Percentiles rank a stretch among this genome's conserved stretches.
These are phyloP conservation scores for Listronotus bonariensis DNA, from an alignment of 1,140 invertebrate genomes.

Conservation along the genomic window DNA sequence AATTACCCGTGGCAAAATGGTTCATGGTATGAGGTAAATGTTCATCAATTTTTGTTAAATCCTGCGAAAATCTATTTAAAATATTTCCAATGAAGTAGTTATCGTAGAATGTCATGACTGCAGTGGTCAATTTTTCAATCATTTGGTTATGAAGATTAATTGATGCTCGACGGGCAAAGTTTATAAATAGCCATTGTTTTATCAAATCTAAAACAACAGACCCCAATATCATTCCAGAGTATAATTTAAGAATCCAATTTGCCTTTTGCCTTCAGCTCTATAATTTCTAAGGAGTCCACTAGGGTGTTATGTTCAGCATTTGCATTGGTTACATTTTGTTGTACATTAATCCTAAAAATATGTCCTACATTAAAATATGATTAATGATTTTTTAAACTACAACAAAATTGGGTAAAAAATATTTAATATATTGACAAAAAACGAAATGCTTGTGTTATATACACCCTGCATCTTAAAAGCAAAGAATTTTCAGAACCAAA, in stretches of 20 bases:
- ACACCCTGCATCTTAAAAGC: too few relatives aligned
- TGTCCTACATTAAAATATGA: too few relatives aligned
- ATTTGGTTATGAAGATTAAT: conserved; percentile 69
- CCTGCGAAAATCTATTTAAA: conserved; percentile 68
- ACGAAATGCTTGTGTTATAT: too few relatives aligned
- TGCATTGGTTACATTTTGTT: conserved; percentile 32
- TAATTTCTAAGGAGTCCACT: not conserved
- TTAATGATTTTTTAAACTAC: too few relatives aligned
- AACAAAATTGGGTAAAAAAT: too few relatives aligned
- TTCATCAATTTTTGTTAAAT: conserved; percentile 70
- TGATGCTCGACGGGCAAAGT: conserved; percentile 62
- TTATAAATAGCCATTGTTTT: conserved; percentile 32
- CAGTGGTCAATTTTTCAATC: conserved; percentile 65
- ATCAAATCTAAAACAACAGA: conserved; percentile 61
- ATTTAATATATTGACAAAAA: too few relatives aligned
- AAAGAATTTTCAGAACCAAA: too few relatives aligned
- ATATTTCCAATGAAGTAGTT: conserved; percentile 59
- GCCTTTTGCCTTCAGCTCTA: conserved; percentile 3
- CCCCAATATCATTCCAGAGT: conserved; percentile 19
- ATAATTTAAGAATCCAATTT: conserved; percentile 20
- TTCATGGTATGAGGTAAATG: conserved; percentile 59
- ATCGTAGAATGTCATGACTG: conserved; percentile 72
- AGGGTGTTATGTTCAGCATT: conserved; percentile 2
- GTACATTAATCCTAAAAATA: conserved; percentile 31
- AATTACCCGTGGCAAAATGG: conserved; percentile 28